phyloP scores from a whole-genome alignment of 2,113 vertebrate species.

The Loxodonta africana region DNA sequence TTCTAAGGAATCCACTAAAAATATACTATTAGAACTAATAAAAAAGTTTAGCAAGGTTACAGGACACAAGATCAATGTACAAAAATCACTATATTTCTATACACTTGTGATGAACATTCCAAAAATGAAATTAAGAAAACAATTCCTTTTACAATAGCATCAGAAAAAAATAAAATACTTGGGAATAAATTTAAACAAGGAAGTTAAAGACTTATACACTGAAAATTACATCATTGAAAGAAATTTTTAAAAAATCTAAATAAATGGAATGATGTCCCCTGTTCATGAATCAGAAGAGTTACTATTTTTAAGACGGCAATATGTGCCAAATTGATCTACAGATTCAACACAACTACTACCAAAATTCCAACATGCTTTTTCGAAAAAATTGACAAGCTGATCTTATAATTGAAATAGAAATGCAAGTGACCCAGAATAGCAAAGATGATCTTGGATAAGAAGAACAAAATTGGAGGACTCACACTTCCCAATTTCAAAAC shows the following conservation, averaged over 20 bases:
- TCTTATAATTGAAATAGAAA: too few species aligned
- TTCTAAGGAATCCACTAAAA: background rate
- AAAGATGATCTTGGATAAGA: too few species aligned
- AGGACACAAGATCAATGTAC: background rate
- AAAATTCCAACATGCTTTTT: background rate
- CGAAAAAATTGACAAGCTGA: background rate
- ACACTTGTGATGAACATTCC: background rate
- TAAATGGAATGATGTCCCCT: background rate
- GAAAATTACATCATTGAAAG: background rate
- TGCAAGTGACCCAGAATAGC: too few species aligned
- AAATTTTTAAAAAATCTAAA: background rate
- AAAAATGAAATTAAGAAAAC: conserved; percentile 9
- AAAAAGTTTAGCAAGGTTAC: background rate
- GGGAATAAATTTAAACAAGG: background rate
- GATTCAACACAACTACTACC: too few species aligned
- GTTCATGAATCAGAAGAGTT: background rate
- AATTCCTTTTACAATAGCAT: background rate
- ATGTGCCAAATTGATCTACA: background rate
- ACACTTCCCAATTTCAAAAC: background rate
- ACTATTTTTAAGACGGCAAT: background rate
- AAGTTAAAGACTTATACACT: background rate
- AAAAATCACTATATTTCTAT: too few species aligned
- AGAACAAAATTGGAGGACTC: background rate
- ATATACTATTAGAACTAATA: conserved; percentile 26
- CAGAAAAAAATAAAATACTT: background rate